Evolutionary conservation across 2,888 invertebrate genomes (phyloP), one percentile per base, ranked within the genome.

Genomic region (Macrophya alboannulata): DNA sequence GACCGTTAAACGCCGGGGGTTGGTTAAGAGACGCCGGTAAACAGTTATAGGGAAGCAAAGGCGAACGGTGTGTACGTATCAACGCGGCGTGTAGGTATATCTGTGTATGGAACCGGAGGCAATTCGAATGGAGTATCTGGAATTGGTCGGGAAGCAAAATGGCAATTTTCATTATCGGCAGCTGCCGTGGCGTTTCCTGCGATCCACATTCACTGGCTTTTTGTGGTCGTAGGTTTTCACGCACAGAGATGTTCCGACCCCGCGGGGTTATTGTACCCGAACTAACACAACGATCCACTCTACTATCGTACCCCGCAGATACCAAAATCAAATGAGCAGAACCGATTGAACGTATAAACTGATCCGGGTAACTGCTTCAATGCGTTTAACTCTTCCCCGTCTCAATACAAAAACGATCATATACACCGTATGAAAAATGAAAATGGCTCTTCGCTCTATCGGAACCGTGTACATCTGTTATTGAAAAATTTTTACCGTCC

Each of bases 91-190:
- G 48, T 43, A n/a, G n/a, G 25, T 45, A 65, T 21, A 65, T 21
- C 10, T 21, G 48, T 76, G 12, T 48, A 48, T 45, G 48, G 25
- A 76, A 76, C 76, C 76, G 17, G 76, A 45, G 76, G 76, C 76
- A 76, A 76, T 76, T 48, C 25, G 43, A 25, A 48, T 76, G 9
- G 76, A 76, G 76, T 21, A 76, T 48, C 76, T 48, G 77, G 37
- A 77, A 77, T 77, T 77, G 77, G 77, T 55, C 37, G 51, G 77
- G 55, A 77, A 55, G 77, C 77, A 77, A 77, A 77, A 77, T 77
- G 55, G 77, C 77, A 77, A 77, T 77, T 77, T 77, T 77, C 77
- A 77, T 77, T 77, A 77, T 77, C 77, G 77, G 77, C 77, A 77
- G 51, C 77, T 77, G 55, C 77, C 55, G 74, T 45, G 2, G 17